A percentile compares a stretch with the other conserved stretches of the same genome.
phyloP scores from a whole-genome alignment of 2,797 vertebrate genomes.

The Tangara arthus region DNA sequence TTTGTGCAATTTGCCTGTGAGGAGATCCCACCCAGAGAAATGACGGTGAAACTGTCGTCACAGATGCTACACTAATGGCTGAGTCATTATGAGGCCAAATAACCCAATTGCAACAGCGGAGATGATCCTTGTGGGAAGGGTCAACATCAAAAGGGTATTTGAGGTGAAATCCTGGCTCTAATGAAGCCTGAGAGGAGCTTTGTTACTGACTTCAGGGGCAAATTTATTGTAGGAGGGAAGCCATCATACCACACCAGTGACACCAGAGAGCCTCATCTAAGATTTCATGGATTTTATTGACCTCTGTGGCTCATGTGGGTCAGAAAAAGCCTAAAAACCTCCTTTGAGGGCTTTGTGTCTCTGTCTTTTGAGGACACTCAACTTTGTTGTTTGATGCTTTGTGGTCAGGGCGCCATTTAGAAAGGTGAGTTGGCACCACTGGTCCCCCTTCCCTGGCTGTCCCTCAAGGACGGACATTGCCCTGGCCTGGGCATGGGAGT shows the following conservation, averaged over 20 bases:
- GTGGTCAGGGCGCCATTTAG: not conserved
- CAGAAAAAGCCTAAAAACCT: not conserved
- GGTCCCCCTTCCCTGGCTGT: not conserved
- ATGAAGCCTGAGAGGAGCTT: not conserved
- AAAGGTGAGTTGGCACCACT: not conserved
- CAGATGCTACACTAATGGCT: not conserved
- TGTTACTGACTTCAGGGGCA: not conserved
- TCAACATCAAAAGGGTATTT: not conserved
- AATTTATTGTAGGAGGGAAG: not conserved
- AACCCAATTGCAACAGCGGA: conserved; percentile 15
- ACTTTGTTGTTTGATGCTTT: not conserved
- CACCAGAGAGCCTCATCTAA: not conserved
- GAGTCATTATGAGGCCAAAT: not conserved
- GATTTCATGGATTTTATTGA: not conserved
- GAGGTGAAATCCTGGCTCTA: not conserved
- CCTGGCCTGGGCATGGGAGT: not conserved
- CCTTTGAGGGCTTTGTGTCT: not conserved
- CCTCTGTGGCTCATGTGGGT: not conserved
- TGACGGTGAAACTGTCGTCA: not conserved
- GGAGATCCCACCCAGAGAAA: conserved; percentile 30
- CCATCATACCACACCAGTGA: not conserved
- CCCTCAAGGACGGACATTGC: not conserved
- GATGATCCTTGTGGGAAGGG: not conserved
- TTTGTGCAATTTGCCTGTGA: conserved; percentile 14
- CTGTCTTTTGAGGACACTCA: not conserved